These are phyloP conservation scores for Lysandra bellargus DNA, from an alignment of 2,888 invertebrate species.

Conservation along the genomic window DNA sequence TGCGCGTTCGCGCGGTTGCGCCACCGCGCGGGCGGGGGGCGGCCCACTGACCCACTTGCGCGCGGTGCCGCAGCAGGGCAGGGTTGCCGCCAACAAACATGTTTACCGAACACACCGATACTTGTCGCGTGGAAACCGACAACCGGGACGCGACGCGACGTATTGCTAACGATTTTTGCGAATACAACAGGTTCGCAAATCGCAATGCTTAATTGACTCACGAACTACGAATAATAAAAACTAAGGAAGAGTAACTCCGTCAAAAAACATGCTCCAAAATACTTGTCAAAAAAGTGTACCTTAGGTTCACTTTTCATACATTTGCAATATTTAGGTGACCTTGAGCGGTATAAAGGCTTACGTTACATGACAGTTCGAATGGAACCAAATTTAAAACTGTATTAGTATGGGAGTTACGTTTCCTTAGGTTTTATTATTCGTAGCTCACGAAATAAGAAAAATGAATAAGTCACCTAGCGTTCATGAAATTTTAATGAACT, in stretches of 20 bases:
- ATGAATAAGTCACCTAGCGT: background rate
- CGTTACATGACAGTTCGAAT: too few relatives aligned
- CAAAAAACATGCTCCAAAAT: too few relatives aligned
- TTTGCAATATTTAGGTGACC: too few relatives aligned
- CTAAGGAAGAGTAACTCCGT: too few relatives aligned
- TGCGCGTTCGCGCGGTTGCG: conserved; percentile 79
- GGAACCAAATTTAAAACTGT: too few relatives aligned
- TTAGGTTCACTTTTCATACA: too few relatives aligned
- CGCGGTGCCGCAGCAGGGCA: conserved; percentile 82
- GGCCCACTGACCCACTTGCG: conserved; percentile 93
- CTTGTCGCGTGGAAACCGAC: conserved; percentile 51
- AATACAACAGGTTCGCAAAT: background rate
- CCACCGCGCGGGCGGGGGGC: conserved; percentile 79
- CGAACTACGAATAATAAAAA: background rate
- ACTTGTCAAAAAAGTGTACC: too few relatives aligned
- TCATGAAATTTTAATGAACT: background rate
- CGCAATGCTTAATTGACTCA: background rate
- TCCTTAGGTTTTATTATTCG: too few relatives aligned
- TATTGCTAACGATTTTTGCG: conserved; percentile 17
- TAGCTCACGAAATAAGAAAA: background rate
- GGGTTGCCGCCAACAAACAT: conserved; percentile 75
- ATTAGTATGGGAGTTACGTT: too few relatives aligned
- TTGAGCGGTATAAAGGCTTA: too few relatives aligned
- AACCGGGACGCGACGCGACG: background rate
- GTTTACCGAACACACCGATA: conserved; percentile 69